These are phyloP conservation scores for Halictus quadricinctus DNA, from an alignment of 2,888 invertebrate genomes.

Conservation along the genomic window DNA sequence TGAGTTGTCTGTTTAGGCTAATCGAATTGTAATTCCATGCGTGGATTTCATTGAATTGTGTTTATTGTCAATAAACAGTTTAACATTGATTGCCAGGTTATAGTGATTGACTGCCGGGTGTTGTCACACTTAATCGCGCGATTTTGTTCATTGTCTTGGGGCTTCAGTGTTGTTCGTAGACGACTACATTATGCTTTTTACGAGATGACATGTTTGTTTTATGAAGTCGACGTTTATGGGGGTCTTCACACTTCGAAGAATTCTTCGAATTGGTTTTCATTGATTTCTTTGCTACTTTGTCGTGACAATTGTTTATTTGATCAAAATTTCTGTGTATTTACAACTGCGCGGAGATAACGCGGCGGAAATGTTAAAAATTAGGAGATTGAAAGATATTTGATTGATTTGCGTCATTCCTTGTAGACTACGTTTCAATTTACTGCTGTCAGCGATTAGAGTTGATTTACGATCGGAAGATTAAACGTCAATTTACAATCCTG, in stretches of 20 bases:
- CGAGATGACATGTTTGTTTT: neutral
- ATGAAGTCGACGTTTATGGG: neutral
- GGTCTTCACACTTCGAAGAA: neutral
- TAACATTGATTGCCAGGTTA: constrained; percentile 13
- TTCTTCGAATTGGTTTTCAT: neutral
- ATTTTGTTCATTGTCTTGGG: neutral
- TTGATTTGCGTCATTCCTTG: neutral
- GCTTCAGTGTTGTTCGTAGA: neutral
- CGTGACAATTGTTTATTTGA: neutral
- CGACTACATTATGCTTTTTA: neutral
- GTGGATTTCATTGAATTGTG: neutral
- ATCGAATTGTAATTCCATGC: neutral
- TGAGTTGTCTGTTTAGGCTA: no score
- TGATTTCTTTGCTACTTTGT: neutral
- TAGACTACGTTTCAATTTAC: neutral
- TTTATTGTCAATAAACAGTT: constrained; percentile 33
- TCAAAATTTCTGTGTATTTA: neutral
- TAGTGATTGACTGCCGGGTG: constrained; percentile 21
- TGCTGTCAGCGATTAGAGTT: neutral
- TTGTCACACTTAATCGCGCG: neutral
- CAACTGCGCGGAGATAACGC: neutral
- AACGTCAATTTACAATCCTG: neutral
- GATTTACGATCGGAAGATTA: neutral
- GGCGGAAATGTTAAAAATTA: neutral
- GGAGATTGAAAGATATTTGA: neutral